phyloP scores from a whole-genome alignment of 2,113 vertebrate genomes.

The Verasper variegatus region DNA sequence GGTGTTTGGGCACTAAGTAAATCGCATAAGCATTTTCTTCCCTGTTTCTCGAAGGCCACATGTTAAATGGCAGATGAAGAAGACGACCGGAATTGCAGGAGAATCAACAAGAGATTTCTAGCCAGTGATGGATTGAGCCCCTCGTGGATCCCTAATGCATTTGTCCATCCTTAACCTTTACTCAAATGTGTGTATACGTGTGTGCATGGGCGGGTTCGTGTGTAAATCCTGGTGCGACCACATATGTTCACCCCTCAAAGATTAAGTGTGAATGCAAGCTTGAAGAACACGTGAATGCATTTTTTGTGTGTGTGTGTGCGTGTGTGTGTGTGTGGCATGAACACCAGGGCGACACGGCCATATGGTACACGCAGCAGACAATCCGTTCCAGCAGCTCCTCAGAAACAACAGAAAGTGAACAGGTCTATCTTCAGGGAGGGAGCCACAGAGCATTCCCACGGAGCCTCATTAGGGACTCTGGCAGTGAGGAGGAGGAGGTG shows the following conservation, averaged over 20 bases:
- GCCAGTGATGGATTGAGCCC: constrained; percentile 6
- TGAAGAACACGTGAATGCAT: background rate
- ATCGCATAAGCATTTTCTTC: background rate
- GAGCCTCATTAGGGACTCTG: constrained; percentile 77
- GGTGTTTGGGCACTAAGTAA: too few species aligned
- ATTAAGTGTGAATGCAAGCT: constrained; percentile 13
- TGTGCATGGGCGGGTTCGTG: background rate
- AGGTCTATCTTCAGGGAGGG: constrained; percentile 56
- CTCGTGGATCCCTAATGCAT: background rate
- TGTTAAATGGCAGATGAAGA: constrained; percentile 14
- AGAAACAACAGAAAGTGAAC: constrained; percentile 48
- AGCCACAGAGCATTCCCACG: constrained; percentile 64
- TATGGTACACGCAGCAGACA: constrained; percentile 58
- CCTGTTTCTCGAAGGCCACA: background rate
- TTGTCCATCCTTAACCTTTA: constrained; percentile 9
- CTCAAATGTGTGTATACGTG: background rate
- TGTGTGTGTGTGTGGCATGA: background rate
- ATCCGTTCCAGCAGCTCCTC: constrained; percentile 58
- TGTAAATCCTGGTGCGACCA: background rate
- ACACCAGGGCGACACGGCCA: constrained; percentile 40
- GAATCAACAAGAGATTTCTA: background rate
- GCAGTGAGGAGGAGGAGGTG: constrained; percentile 53
- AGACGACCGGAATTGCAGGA: background rate
- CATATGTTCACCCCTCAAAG: constrained; percentile 20
- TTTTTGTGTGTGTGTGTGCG: background rate